Base-by-base conservation (phyloP, 1,140 invertebrate genomes). In the Brachionus paranguensis region DNA sequence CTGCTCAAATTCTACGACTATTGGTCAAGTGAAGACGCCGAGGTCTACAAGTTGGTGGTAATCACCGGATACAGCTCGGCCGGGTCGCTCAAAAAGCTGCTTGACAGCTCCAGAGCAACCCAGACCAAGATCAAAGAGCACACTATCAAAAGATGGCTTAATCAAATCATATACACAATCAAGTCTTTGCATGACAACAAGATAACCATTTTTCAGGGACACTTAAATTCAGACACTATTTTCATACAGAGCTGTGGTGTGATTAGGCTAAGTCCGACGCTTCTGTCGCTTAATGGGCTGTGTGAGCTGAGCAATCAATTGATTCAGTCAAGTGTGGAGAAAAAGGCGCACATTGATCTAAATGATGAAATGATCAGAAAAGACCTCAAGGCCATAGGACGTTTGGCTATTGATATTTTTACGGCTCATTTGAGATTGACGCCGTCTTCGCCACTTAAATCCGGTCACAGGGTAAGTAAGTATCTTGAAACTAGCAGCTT, bases 161-260 rank as follows among this genome's bases (percentile, higher is more conserved):
- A 81, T 29, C 78, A 81, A 47, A 81, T 81, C 8, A 81, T 81
- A 4, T 64, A 68, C 29, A 64, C 78, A 29, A 68, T 81, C 2
- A 60, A 68, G 14, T 41, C 3, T 45, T 64, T 81, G 20, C 78
- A 81, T 68, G 53, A 68, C 78, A 47, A 81, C n/a, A 60, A 81
- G 43, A 29, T 81, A 47, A 64, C 53, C 2, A 29, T 81, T 11
- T 81, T 81, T 47, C 78, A 81, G 41, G 78, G 78, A 14, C 78
- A 81, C 53, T 81, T 81, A 47, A 68, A 64, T 29, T 64, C 78
- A 6, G 53, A 64, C 10, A 81, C 37, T 27, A 81, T 81, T 33
- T 81, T 64, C 17, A 81, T 81, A 41, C 78, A 81, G 27, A 81
- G 60, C 8, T 64, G 50, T 68, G 78, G 78, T 29, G 78, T 81